Conservation (phyloP, 2,113 vertebrate genomes). For the Gavia stellata region DNA sequence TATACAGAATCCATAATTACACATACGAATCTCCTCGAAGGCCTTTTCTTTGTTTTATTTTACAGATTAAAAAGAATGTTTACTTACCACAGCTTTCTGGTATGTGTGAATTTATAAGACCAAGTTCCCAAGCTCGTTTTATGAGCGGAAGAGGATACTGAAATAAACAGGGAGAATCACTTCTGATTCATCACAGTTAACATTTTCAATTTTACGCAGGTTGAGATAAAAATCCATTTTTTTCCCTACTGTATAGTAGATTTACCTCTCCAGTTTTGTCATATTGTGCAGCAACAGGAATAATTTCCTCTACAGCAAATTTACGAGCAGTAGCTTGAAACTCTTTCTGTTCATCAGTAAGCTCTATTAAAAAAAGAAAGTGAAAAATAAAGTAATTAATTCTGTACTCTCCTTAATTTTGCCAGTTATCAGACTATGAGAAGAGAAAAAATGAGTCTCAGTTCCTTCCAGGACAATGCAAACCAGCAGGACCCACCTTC, state of each 20-base stretch:
- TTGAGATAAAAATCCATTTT: not conserved
- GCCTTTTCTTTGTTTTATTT: not conserved
- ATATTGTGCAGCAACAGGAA: constrained; percentile 80
- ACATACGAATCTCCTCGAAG: not conserved
- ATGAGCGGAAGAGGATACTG: constrained; percentile 89
- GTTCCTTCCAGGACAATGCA: not conserved
- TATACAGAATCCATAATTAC: not conserved
- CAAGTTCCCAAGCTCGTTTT: constrained; percentile 90
- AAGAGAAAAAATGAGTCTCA: not conserved
- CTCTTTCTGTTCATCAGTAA: constrained; percentile 89
- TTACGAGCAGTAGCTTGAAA: constrained; percentile 86
- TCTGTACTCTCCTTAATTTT: not conserved
- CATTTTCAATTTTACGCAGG: not conserved
- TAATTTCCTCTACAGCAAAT: constrained; percentile 87
- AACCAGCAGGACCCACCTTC: not conserved
- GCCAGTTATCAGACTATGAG: not conserved
- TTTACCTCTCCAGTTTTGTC: constrained; percentile 87
- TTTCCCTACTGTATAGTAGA: not conserved
- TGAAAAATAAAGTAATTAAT: not conserved
- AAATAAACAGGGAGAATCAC: not conserved
- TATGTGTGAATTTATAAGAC: constrained; percentile 88
- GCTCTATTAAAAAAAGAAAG: constrained; percentile 61
- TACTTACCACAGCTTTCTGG: constrained; percentile 84
- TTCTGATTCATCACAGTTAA: not conserved
- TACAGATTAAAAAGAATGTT: not conserved